These are phyloP conservation scores for Jaculus jaculus DNA, from an alignment of 2,113 vertebrate species.

Conservation along the genomic window DNA sequence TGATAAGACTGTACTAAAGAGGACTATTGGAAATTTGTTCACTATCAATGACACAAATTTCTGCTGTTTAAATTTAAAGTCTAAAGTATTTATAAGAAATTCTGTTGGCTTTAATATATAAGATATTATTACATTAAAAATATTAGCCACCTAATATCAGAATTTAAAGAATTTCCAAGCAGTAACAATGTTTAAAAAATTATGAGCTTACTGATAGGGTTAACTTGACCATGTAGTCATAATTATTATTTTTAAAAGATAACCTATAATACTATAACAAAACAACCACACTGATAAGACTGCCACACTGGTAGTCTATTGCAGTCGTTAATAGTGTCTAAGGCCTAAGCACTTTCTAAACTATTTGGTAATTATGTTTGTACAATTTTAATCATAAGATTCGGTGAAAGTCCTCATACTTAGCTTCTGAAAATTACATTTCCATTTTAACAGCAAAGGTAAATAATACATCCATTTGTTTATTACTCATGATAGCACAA, in stretches of 20 bases:
- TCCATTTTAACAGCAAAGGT: neutral
- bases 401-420: neutral
- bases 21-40: neutral
- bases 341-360: neutral
- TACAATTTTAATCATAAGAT: neutral
- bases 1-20: neutral
- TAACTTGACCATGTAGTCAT: neutral
- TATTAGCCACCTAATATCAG: neutral
- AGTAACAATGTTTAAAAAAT: neutral
- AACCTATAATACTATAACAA: neutral
- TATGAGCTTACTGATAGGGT: neutral
- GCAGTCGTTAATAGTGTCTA: neutral
- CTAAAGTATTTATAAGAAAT: too few relatives aligned
- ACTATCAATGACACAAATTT: neutral
- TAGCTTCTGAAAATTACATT: conserved; percentile 11
- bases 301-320: neutral
- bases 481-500: neutral
- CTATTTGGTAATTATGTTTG: neutral
- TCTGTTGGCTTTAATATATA: neutral
- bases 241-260: conserved; percentile 16
- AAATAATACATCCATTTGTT: neutral
- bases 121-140: conserved; percentile 29
- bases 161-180: conserved; percentile 15
- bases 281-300: neutral
- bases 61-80: neutral